Conservation (phyloP, 2,888 invertebrate genomes). For the Aporophyla nigra region DNA sequence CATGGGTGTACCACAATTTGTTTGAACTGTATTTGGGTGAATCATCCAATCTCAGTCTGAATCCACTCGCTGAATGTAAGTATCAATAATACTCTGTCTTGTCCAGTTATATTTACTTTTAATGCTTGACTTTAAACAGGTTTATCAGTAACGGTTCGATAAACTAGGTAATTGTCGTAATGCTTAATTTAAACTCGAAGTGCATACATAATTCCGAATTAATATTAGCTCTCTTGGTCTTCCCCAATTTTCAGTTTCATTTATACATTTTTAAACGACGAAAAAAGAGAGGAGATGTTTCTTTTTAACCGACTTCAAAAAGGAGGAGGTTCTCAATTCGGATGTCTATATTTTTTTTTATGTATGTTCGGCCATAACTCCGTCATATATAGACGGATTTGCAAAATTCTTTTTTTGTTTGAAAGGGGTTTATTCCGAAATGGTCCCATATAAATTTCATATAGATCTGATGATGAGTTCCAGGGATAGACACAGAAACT, state of each 20-base stretch:
- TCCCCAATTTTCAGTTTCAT: neutral
- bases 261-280: neutral
- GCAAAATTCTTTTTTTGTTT: too few relatives aligned
- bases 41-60: constrained; percentile 80
- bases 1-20: constrained; percentile 85
- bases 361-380: too few relatives aligned
- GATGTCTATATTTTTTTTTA: too few relatives aligned
- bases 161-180: neutral
- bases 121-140: constrained; percentile 35
- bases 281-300: too few relatives aligned
- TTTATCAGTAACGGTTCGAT: constrained; percentile 9
- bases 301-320: too few relatives aligned
- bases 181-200: neutral
- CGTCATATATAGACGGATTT: too few relatives aligned
- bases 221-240: neutral
- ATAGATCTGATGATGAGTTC: too few relatives aligned
- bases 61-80: constrained; percentile 86
- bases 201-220: neutral
- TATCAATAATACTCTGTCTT: constrained; percentile 56
- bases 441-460: too few relatives aligned
- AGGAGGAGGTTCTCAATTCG: too few relatives aligned
- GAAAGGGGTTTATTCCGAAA: too few relatives aligned
- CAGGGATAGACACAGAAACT: too few relatives aligned
- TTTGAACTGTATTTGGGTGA: constrained; percentile 86
- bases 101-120: constrained; percentile 18